These are phyloP conservation scores for Melanaphis sacchari DNA, from an alignment of 1,140 invertebrate species.

Conservation along the genomic window DNA sequence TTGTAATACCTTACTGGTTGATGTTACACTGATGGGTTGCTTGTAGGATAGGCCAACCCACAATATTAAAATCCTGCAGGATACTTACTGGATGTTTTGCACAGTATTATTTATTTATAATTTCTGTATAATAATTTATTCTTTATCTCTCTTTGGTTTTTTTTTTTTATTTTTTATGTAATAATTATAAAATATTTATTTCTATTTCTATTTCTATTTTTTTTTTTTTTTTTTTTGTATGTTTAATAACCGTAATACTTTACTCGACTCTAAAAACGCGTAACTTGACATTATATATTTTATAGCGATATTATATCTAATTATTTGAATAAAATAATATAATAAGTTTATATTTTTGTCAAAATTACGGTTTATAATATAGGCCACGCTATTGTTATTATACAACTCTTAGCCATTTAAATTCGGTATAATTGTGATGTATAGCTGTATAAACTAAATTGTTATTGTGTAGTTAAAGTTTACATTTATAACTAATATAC, in stretches of 20 bases:
- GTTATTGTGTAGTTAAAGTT: neutral
- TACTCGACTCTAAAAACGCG: neutral
- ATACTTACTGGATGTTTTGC: neutral
- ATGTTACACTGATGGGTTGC: neutral
- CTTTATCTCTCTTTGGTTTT: neutral
- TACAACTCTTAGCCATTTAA: neutral
- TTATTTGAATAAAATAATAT: neutral
- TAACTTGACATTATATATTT: neutral
- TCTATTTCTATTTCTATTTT: no score
- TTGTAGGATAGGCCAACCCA: neutral
- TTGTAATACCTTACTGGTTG: no score
- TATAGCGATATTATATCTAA: neutral
- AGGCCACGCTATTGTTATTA: neutral
- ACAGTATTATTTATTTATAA: neutral
- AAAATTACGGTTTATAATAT: neutral
- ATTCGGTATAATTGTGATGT: neutral
- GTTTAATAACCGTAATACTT: neutral
- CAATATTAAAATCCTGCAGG: neutral
- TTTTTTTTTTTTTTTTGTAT: no score
- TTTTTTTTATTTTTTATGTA: neutral
- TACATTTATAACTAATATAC: slow-evolving; percentile 8
- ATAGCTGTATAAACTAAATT: neutral
- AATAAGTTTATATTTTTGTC: neutral
- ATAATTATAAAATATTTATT: neutral
- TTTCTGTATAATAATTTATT: neutral